phyloP scores from a whole-genome alignment of 2,113 vertebrate species.

The Aptenodytes forsteri region DNA sequence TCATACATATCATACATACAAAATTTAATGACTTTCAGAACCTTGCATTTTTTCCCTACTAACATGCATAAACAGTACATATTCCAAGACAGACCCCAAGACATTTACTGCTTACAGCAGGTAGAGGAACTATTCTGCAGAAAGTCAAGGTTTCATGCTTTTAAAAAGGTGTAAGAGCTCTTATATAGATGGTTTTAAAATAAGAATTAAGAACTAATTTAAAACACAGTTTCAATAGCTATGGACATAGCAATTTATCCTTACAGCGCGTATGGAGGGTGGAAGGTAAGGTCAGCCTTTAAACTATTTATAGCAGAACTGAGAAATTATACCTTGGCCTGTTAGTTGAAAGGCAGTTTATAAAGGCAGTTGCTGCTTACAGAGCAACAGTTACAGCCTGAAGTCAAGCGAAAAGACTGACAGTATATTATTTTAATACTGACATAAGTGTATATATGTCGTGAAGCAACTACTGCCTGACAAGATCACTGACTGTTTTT shows the following conservation, averaged over 20 bases:
- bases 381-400: not conserved
- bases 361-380: not conserved
- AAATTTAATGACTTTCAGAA: not conserved
- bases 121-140: not conserved
- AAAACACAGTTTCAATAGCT: not conserved
- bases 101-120: not conserved
- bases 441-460: not conserved
- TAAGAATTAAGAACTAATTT: conserved; percentile 26
- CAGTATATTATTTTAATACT: not conserved
- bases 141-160: not conserved
- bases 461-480: not conserved
- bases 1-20: not conserved
- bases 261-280: not conserved
- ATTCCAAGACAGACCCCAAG: not conserved
- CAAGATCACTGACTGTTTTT: not conserved
- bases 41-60: not conserved
- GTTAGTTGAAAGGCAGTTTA: not conserved
- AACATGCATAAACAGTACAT: not conserved
- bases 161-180: not conserved
- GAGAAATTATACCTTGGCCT: not conserved
- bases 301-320: not conserved
- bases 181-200: not conserved
- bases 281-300: not conserved
- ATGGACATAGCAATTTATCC: not conserved
- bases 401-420: not conserved